Conservation (phyloP, 1,140 invertebrate genomes). For the Trichonephila clavipes region DNA sequence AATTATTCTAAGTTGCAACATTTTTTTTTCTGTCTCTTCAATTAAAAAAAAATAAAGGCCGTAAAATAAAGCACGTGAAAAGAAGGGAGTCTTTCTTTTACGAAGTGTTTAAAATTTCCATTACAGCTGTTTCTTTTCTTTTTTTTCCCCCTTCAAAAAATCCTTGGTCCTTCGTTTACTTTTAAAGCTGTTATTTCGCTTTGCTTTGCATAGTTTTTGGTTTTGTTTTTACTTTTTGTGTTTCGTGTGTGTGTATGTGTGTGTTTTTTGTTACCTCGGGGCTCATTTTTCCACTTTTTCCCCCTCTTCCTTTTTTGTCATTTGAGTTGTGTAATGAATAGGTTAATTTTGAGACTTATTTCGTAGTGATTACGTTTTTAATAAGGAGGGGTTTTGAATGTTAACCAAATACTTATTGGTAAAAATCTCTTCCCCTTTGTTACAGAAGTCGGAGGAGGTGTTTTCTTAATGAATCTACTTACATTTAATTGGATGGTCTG, state of each 20-base stretch:
- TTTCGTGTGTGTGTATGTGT: background rate
- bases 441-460: background rate
- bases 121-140: slow-evolving; percentile 35
- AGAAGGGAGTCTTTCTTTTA: slow-evolving; percentile 12
- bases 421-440: background rate
- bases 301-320: background rate
- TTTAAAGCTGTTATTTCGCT: slow-evolving; percentile 42
- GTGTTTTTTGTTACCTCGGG: background rate
- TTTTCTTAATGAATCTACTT: slow-evolving; percentile 40
- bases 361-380: slow-evolving; percentile 56
- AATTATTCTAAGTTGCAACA: slow-evolving; percentile 45
- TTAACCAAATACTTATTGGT: slow-evolving; percentile 57
- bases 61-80: slow-evolving; percentile 33
- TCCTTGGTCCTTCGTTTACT: slow-evolving; percentile 35
- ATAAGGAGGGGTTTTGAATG: slow-evolving; percentile 49
- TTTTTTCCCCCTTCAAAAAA: background rate
- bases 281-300: slow-evolving; percentile 11
- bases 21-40: slow-evolving; percentile 65
- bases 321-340: slow-evolving; percentile 58
- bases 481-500: slow-evolving; percentile 13
- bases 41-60: background rate
- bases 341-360: slow-evolving; percentile 68
- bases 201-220: slow-evolving; percentile 14
- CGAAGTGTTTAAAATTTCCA: slow-evolving; percentile 67
- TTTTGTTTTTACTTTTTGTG: background rate